Evolutionary conservation across 2,113 vertebrate species (phyloP).

Genomic region (Peromyscus leucopus): DNA sequence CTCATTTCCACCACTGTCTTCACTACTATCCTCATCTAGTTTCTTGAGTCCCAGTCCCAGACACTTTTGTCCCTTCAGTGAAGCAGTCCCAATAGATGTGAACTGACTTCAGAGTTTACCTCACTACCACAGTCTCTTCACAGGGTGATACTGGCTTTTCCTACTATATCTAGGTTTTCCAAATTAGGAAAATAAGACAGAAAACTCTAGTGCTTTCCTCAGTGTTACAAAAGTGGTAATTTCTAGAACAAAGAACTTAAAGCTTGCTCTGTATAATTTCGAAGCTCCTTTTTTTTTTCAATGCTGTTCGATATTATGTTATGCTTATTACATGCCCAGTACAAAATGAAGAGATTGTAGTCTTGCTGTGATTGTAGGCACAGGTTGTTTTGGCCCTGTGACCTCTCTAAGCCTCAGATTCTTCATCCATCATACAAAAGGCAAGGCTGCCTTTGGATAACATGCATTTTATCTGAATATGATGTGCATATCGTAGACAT

Average conservation of each 20-base stretch:
- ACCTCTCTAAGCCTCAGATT: constrained; percentile 14
- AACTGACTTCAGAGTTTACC: not conserved
- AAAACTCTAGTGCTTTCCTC: not conserved
- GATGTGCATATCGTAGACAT: not conserved
- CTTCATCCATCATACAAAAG: not conserved
- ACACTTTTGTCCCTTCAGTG: not conserved
- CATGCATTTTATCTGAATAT: not conserved
- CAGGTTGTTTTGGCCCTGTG: not conserved
- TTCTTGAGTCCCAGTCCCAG: not conserved
- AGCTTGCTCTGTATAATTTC: not conserved
- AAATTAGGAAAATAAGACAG: not conserved
- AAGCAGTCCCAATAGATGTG: not conserved
- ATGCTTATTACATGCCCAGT: not conserved
- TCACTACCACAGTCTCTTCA: not conserved
- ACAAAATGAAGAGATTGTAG: not conserved
- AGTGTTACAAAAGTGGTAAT: no score
- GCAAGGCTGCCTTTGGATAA: not conserved
- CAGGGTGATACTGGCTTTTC: not conserved
- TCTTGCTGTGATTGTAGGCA: not conserved
- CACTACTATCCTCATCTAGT: not conserved
- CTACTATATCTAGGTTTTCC: not conserved
- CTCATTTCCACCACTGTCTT: not conserved
- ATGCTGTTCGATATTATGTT: constrained; percentile 59
- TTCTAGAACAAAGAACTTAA: not conserved
- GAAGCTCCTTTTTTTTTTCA: accelerated